A percentile compares a stretch with the other conserved stretches of the same genome.
Evolutionary conservation across 2,113 vertebrate genomes (phyloP).

Genomic region (Bufo gargarizans): DNA sequence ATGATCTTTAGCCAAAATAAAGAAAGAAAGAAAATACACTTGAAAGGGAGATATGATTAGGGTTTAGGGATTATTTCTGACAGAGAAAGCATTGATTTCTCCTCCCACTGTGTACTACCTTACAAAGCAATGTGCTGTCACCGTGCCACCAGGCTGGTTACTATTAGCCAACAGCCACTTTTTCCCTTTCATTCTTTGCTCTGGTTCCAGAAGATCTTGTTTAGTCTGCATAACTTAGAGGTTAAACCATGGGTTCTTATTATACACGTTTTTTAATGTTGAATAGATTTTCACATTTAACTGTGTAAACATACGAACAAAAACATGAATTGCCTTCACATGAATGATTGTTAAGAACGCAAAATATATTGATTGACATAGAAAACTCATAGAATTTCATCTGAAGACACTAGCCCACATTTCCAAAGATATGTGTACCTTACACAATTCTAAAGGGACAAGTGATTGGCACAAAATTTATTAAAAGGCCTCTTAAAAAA

Average conservation of each 20-base stretch:
- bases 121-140: slow-evolving; percentile 45
- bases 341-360: slow-evolving; percentile 10
- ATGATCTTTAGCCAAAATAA: slow-evolving; percentile 53
- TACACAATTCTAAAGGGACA: too few relatives aligned
- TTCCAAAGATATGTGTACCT: too few relatives aligned
- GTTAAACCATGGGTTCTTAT: slow-evolving; percentile 35
- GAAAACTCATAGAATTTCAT: too few relatives aligned
- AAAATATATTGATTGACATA: not conserved
- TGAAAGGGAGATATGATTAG: slow-evolving; percentile 36
- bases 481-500: too few relatives aligned
- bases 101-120: not conserved
- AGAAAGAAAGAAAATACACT: slow-evolving; percentile 36
- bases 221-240: slow-evolving; percentile 45
- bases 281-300: not conserved
- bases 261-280: slow-evolving; percentile 21
- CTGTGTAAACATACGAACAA: slow-evolving; percentile 4
- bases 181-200: slow-evolving; percentile 23
- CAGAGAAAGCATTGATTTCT: slow-evolving; percentile 30
- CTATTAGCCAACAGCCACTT: slow-evolving; percentile 25
- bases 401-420: too few relatives aligned
- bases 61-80: slow-evolving; percentile 36
- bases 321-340: not conserved
- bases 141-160: slow-evolving; percentile 45
- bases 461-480: too few relatives aligned
- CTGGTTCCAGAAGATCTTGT: slow-evolving; percentile 40